Base-by-base conservation (phyloP, 2,888 invertebrate species). In the Neelides folsomi region DNA sequence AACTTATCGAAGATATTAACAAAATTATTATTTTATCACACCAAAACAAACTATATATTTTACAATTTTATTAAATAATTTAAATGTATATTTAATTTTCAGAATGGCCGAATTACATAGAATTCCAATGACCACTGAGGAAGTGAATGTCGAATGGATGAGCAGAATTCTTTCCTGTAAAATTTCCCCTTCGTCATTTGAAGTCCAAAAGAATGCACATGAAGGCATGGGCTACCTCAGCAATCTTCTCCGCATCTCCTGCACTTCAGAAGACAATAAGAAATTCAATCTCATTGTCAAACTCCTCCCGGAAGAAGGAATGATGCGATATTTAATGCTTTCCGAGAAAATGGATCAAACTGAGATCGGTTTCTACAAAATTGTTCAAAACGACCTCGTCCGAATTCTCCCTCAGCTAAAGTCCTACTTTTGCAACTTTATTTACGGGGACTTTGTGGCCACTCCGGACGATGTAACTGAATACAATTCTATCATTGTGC, bases 201-300 rank as follows among this genome's bases (percentile, higher is more conserved):
- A 37, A 1, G 12, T 55, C 6, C 49, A 51, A 16, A 49, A 50
- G 9, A 57, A 63, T 40, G 54, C 54, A 34, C 60, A 63, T 9
- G 55, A 15, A 10, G 62, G 62, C 0, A 50, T 53, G n/a, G 62
- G 62, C 7, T 63, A 58, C 38, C 18, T 63, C 12, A 59, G 59
- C 27, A 49, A 57, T 27, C 46, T 63, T 36, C 16, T 55, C 27
- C 53, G 62, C 9, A 48, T 63, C 6, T 42, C 54, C 1, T 62
- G 59, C 42, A 42, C 49, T 36, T 48, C 50, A 1, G 38, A 37
- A 40, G 50, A 46, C n/a, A 35, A 12, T 13, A 42, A 39, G 9
- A 34, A 52, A 16, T 39, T 57, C 13, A 37, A 53, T 9, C 27
- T 59, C 0, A 52, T 61, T 44, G 52, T 63, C 8, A 63, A 63